These are phyloP conservation scores for Gila robusta DNA, from an alignment of 2,797 vertebrate species.

Conservation along the genomic window DNA sequence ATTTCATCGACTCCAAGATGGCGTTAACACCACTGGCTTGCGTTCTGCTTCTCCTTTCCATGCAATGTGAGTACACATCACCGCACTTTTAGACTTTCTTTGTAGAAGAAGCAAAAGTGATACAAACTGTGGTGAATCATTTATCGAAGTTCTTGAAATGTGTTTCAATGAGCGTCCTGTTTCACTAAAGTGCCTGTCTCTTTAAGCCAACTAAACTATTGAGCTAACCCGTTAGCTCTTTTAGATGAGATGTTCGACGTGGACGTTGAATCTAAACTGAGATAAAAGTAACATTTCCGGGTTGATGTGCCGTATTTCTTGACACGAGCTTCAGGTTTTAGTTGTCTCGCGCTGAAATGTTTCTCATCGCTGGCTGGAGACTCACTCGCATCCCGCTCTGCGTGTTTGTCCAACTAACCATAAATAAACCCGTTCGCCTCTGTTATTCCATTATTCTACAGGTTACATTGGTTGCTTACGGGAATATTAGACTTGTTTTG, in stretches of 20 bases:
- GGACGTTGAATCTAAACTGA: background rate
- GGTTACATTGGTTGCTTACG: background rate
- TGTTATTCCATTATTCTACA: background rate
- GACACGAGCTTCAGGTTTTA: background rate
- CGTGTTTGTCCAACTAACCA: constrained; percentile 8
- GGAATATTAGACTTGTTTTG: background rate
- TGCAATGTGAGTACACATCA: constrained; percentile 80
- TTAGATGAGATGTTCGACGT: background rate
- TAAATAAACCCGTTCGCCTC: constrained; percentile 7
- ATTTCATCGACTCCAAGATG: constrained; percentile 84
- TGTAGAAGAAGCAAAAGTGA: constrained; percentile 2
- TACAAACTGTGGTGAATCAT: background rate
- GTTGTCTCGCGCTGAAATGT: constrained; percentile 29
- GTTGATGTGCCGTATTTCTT: background rate
- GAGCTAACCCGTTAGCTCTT: constrained; percentile 37
- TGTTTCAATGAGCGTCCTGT: constrained; percentile 43
- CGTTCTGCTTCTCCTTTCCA: constrained; percentile 80
- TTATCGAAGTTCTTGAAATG: background rate
- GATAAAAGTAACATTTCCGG: background rate
- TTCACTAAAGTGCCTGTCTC: constrained; percentile 31
- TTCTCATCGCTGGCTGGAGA: constrained; percentile 24
- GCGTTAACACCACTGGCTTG: constrained; percentile 82
- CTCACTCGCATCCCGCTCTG: constrained; percentile 44
- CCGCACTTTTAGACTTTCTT: background rate
- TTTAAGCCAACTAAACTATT: constrained; percentile 54